These are phyloP conservation scores for Nemopilema nomurai DNA, from an alignment of 30 jellyfish, hydroid and myxozoan genomes.

Conservation along the genomic window DNA sequence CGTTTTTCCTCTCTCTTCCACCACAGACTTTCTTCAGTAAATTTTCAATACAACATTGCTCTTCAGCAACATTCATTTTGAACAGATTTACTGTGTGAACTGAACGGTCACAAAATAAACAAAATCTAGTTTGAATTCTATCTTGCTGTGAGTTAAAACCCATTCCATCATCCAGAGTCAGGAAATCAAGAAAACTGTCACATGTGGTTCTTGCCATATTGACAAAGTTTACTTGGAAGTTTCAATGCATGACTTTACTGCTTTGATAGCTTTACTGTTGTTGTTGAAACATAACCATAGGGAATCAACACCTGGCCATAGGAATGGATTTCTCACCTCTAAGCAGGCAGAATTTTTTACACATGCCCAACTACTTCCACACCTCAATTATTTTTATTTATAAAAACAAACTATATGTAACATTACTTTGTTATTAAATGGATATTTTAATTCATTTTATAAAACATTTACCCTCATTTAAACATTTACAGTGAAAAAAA, in stretches of 20 bases:
- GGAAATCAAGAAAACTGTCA: not conserved
- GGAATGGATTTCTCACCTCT: not conserved
- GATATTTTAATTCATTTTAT: not conserved
- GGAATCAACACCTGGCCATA: not conserved
- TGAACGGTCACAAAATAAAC: not conserved
- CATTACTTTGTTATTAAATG: not conserved
- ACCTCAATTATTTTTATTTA: not conserved
- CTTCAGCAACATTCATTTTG: not conserved
- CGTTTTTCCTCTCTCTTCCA: not conserved
- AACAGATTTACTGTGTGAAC: not conserved
- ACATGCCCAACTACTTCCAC: not conserved
- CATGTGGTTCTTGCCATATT: not conserved
- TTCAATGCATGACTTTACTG: not conserved
- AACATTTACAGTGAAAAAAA: not conserved
- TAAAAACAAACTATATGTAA: not conserved
- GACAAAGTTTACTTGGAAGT: not conserved
- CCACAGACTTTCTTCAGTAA: not conserved
- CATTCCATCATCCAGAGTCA: not conserved
- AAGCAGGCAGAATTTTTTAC: not conserved
- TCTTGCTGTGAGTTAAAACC: not conserved
- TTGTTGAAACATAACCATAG: not conserved
- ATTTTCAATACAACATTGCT: not conserved
- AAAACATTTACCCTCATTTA: not conserved
- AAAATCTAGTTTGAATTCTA: not conserved
- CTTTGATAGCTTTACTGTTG: not conserved